phyloP scores from a whole-genome alignment of 2,888 invertebrate species.

The Cephus runcator region DNA sequence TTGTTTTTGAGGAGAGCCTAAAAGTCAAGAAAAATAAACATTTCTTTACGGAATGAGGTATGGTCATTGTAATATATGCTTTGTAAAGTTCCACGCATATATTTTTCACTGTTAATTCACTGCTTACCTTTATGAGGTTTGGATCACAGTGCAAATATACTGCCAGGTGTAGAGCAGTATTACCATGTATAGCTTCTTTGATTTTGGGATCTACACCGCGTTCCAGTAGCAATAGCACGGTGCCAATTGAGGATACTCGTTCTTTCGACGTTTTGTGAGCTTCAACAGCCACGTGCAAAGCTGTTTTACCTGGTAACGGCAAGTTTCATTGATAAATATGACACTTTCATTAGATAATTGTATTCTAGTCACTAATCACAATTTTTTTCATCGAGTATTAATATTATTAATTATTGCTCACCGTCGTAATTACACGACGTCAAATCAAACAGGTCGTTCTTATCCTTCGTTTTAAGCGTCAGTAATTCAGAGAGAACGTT shows the following conservation, averaged over 20 bases:
- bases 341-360: not conserved
- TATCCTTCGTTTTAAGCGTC: constrained; percentile 42
- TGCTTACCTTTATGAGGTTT: constrained; percentile 47
- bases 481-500: constrained; percentile 49
- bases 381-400: not conserved
- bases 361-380: not conserved
- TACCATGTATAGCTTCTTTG: constrained; percentile 41
- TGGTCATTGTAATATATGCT: not conserved
- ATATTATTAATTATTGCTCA: constrained; percentile 25
- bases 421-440: constrained; percentile 53
- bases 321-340: not conserved
- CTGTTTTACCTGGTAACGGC: constrained; percentile 47
- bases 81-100: not conserved
- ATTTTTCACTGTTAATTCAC: not conserved
- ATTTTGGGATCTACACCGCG: constrained; percentile 44
- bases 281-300: constrained; percentile 54
- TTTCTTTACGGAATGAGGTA: not conserved
- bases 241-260: constrained; percentile 28
- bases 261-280: constrained; percentile 38
- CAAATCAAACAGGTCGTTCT: constrained; percentile 50
- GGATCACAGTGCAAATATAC: constrained; percentile 45
- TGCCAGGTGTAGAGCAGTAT: constrained; percentile 53
- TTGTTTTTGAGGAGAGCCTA: constrained; percentile 39
- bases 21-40: not conserved
- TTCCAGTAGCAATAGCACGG: constrained; percentile 43